A percentile compares a stretch with the other conserved stretches of the same genome.
Conservation (phyloP, 2,888 invertebrate species). For the Drosophila falleni region DNA sequence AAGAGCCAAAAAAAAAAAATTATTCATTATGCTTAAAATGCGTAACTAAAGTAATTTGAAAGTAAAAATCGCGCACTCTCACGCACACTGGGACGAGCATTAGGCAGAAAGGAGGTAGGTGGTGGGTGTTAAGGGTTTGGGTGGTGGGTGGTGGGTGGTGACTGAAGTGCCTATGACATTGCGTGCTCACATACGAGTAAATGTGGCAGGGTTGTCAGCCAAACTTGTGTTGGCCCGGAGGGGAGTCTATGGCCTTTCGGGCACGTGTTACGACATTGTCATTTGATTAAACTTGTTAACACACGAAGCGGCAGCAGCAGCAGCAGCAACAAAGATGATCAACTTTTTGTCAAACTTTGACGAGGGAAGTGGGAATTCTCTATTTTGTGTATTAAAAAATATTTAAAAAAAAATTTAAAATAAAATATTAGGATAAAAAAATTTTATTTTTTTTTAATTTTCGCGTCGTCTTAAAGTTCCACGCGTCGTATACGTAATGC, state of each 20-base stretch:
- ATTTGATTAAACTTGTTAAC: conserved; percentile 82
- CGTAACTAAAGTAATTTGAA: conserved; percentile 80
- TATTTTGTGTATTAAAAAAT: too few species aligned
- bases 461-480: conserved; percentile 53
- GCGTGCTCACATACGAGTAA: conserved; percentile 58
- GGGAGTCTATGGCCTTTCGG: conserved; percentile 31
- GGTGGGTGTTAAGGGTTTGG: neutral
- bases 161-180: conserved; percentile 23
- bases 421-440: too few species aligned
- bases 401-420: too few species aligned
- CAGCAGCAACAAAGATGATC: conserved; percentile 40
- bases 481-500: conserved; percentile 38
- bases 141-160: neutral
- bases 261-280: conserved; percentile 78
- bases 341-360: conserved; percentile 44
- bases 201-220: conserved; percentile 39
- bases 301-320: conserved; percentile 32
- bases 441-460: too few species aligned
- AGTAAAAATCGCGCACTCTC: conserved; percentile 58
- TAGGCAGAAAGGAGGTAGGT: neutral
- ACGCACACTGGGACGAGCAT: conserved; percentile 19
- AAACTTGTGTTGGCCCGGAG: conserved; percentile 37
- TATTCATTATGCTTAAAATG: conserved; percentile 78
- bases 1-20: conserved; percentile 32
- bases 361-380: too few species aligned